Conservation (phyloP, 1,140 invertebrate species). For the Heliconius hewitsoni region DNA sequence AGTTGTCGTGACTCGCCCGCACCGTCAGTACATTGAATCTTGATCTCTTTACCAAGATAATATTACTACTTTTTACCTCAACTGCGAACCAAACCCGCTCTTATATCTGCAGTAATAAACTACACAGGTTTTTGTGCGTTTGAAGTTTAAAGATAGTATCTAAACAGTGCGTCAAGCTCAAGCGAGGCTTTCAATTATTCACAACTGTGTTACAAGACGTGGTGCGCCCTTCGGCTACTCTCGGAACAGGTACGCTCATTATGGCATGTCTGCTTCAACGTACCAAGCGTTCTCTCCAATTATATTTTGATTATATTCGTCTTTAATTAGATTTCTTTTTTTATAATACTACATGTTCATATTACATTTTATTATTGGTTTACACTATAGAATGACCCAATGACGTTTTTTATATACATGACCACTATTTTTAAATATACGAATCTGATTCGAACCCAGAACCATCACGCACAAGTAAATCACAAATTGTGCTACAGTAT, state of each 20-base stretch:
- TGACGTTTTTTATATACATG: too few species aligned
- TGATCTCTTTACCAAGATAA: conserved; percentile 51
- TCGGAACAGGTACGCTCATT: not conserved
- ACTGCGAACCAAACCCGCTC: conserved; percentile 23
- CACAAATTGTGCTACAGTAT: too few species aligned
- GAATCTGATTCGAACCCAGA: too few species aligned
- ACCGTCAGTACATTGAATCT: conserved; percentile 62
- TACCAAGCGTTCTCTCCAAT: not conserved
- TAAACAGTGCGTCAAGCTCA: conserved; percentile 48
- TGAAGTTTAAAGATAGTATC: conserved; percentile 45
- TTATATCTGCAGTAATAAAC: conserved; percentile 24
- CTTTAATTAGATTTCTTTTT: not conserved
- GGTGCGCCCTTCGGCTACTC: conserved; percentile 27
- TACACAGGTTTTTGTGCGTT: not conserved
- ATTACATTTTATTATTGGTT: too few species aligned
- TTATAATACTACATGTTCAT: not conserved
- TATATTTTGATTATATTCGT: not conserved
- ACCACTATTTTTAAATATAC: too few species aligned
- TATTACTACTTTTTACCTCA: conserved; percentile 17
- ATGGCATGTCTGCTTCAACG: not conserved
- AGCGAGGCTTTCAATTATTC: conserved; percentile 65
- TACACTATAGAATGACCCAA: too few species aligned
- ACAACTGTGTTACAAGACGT: conserved; percentile 44
- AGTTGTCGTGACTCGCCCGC: conserved; percentile 58
- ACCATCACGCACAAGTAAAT: too few species aligned